phyloP scores from a whole-genome alignment of 2,113 vertebrate species.

The Oncorhynchus kisutch region DNA sequence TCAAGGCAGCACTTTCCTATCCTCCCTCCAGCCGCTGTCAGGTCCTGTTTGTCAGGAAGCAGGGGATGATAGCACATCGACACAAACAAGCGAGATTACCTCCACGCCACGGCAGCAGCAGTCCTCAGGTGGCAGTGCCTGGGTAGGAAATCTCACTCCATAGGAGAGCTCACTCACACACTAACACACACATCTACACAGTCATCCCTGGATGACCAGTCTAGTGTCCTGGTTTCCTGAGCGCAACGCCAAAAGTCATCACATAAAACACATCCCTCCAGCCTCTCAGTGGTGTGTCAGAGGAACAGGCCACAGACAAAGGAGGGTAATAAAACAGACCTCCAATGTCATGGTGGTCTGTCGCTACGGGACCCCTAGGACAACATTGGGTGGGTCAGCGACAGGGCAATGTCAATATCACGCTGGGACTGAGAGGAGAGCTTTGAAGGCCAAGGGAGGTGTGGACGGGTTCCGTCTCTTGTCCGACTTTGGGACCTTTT shows the following conservation, averaged over 20 bases:
- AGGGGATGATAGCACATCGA: slow-evolving; percentile 66
- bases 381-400: slow-evolving; percentile 27
- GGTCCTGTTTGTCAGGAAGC: slow-evolving; percentile 79
- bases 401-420: slow-evolving; percentile 59
- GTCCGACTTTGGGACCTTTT: slow-evolving; percentile 39
- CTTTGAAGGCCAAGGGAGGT: slow-evolving; percentile 66
- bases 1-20: slow-evolving; percentile 70
- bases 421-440: background rate
- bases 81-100: slow-evolving; percentile 66
- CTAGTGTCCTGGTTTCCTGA: slow-evolving; percentile 12
- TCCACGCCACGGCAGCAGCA: slow-evolving; percentile 47
- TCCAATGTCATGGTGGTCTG: slow-evolving; percentile 48
- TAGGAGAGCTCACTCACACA: slow-evolving; percentile 21
- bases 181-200: slow-evolving; percentile 12
- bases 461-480: slow-evolving; percentile 55
- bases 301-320: slow-evolving; percentile 35
- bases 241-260: slow-evolving; percentile 22
- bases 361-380: slow-evolving; percentile 53
- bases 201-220: slow-evolving; percentile 31
- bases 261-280: slow-evolving; percentile 4
- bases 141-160: slow-evolving; percentile 9
- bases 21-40: slow-evolving; percentile 63
- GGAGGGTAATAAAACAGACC: slow-evolving; percentile 52
- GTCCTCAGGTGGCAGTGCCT: slow-evolving; percentile 29
- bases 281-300: slow-evolving; percentile 50